A percentile compares a stretch with the other conserved stretches of the same genome.
phyloP scores from a whole-genome alignment of 2,797 vertebrate genomes.

The Yasuhikotakia modesta region DNA sequence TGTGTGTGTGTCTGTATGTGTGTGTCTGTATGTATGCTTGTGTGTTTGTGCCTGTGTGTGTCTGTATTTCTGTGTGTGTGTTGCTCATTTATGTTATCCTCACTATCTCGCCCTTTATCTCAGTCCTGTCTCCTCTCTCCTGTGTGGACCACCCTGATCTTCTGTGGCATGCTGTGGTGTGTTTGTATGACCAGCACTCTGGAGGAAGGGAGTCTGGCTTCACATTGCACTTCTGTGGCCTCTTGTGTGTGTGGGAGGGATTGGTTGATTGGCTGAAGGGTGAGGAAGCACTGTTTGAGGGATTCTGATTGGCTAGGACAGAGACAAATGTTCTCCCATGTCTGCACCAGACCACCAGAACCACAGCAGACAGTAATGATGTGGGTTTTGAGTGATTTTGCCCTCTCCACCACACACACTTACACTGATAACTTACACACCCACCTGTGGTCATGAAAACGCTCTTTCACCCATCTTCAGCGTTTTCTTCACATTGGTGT shows the following conservation, averaged over 20 bases:
- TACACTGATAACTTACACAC: neutral
- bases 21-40: too few species aligned
- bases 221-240: constrained; percentile 2
- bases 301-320: neutral
- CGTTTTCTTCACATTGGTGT: too few species aligned
- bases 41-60: too few species aligned
- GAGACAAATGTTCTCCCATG: constrained; percentile 16
- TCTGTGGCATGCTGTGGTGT: constrained; percentile 20
- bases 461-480: neutral
- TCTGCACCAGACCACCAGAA: neutral
- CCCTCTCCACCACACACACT: constrained; percentile 2
- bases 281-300: constrained; percentile 10
- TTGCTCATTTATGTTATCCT: neutral
- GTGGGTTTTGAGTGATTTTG: constrained; percentile 7
- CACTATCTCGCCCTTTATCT: constrained; percentile 18
- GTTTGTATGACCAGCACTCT: constrained; percentile 27
- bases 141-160: constrained; percentile 42
- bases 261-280: neutral
- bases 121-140: neutral
- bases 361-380: constrained; percentile 15
- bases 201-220: constrained; percentile 40
- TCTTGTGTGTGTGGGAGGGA: constrained; percentile 14
- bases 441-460: neutral
- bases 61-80: constrained; percentile 8
- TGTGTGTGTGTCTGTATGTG: too few species aligned